These are phyloP conservation scores for Shinisaurus crocodilurus DNA, from an alignment of 2,113 vertebrate species.

Conservation along the genomic window DNA sequence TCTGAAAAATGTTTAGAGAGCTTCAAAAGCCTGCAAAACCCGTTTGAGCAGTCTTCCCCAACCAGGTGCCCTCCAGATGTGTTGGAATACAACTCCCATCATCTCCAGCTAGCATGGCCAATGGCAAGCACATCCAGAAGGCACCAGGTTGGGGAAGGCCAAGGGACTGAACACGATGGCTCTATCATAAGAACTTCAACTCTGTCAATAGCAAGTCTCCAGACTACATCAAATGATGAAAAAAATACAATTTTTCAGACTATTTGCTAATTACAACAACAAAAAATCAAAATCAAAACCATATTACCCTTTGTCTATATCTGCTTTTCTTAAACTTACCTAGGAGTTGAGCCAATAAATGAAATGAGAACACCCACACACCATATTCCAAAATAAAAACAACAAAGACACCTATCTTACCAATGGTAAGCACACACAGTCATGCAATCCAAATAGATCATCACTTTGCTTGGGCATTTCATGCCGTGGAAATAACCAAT, in stretches of 20 bases:
- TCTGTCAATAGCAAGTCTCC: background rate
- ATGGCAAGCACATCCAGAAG: too few species aligned
- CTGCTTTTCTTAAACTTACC: background rate
- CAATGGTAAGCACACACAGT: background rate
- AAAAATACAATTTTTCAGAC: background rate
- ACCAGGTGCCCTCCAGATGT: too few species aligned
- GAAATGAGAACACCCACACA: background rate
- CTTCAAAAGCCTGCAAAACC: background rate
- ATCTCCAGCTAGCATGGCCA: background rate
- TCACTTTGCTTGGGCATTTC: background rate
- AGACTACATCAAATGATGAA: background rate
- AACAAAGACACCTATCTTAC: background rate
- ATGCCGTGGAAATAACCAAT: background rate
- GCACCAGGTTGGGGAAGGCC: background rate
- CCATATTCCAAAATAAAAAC: background rate
- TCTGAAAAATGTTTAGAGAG: background rate
- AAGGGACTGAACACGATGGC: background rate
- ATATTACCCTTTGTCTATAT: background rate
- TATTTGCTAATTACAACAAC: background rate
- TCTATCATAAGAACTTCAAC: background rate
- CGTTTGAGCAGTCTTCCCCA: background rate
- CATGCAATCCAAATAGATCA: constrained; percentile 53
- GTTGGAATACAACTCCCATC: background rate
- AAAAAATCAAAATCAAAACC: background rate
- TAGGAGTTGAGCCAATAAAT: background rate